phyloP scores from a whole-genome alignment of 2,888 invertebrate genomes.

The Scaeva pyrastri region DNA sequence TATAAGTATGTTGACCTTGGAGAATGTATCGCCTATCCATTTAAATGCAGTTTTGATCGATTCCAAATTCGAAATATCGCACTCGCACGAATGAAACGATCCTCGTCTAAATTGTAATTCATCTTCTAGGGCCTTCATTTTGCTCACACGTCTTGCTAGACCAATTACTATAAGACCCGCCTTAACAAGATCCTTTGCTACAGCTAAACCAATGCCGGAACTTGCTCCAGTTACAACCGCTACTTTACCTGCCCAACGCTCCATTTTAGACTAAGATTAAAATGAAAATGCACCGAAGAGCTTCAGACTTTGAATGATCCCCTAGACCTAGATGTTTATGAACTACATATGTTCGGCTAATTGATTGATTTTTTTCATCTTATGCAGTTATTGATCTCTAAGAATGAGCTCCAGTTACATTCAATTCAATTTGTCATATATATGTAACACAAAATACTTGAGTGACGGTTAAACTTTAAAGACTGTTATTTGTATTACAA shows the following conservation, averaged over 20 bases:
- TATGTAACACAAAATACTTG: background rate
- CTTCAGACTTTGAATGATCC: constrained; percentile 8
- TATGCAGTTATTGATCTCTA: constrained; percentile 3
- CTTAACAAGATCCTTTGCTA: constrained; percentile 83
- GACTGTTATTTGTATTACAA: background rate
- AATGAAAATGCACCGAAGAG: background rate
- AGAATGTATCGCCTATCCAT: constrained; percentile 84
- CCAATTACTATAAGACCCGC: constrained; percentile 85
- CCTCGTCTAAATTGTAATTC: constrained; percentile 77
- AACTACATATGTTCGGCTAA: background rate
- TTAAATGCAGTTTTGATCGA: constrained; percentile 85
- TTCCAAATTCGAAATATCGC: constrained; percentile 85
- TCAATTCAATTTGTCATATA: background rate
- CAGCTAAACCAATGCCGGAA: constrained; percentile 86
- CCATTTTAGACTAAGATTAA: constrained; percentile 76
- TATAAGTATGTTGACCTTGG: constrained; percentile 85
- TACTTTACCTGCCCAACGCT: constrained; percentile 82
- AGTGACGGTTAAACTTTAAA: background rate
- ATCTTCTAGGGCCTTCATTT: constrained; percentile 80
- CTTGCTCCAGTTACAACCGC: constrained; percentile 87
- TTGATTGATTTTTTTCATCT: background rate
- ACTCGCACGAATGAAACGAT: constrained; percentile 83
- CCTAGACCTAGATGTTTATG: constrained; percentile 5
- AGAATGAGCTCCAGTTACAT: background rate
- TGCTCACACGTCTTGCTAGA: constrained; percentile 84